Evolutionary conservation across 2,888 invertebrate genomes (phyloP), one percentile per base, ranked within the genome.

Genomic region (Tetanocera ferruginea): DNA sequence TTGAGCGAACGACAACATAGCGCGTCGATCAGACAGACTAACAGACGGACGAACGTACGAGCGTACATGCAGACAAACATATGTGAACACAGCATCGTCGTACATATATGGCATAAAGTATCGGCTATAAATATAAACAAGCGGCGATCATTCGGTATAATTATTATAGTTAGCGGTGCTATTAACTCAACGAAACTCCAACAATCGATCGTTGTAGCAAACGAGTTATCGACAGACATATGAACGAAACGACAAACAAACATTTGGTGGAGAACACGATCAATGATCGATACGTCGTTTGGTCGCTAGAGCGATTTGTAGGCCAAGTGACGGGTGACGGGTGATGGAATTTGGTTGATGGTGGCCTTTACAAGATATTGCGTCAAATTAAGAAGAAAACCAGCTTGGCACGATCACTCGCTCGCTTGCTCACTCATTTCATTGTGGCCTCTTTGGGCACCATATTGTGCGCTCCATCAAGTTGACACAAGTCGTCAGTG

Each of bases 81-180:
- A 17, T 17, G 9, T 5, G 25, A 14, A 28, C 60, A n/a, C 5
- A 60, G 25, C n/a, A 17, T 28, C 28, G 25, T 23, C 14, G 25
- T 14, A 11, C 9, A 19, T 19, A 66, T 69, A 43, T 43, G 43
- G 43, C 43, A 43, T 43, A 43, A 66, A 51, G 66, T 51, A 66
- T 66, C 75, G 6, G n/a, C 64, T 51, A 57, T 76, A 76, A 76
- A 76, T 70, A 76, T 70, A 70, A 76, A 71, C 70, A 76, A 76
- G 71, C 52, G 62, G 71, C 52, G 62, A 71, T 76, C 76, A 76
- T 71, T 76, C 71, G 51, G 28, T 71, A 49, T 76, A 76, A 71
- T 70, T 76, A 76, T 76, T 76, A 64, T 71, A 76, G 76, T 76
- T 76, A 76, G 70, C 76, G 69, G 69, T 70, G 76, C 76, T 69